Base-by-base conservation (phyloP, 1,140 invertebrate species). In the Mylabris phalerata region DNA sequence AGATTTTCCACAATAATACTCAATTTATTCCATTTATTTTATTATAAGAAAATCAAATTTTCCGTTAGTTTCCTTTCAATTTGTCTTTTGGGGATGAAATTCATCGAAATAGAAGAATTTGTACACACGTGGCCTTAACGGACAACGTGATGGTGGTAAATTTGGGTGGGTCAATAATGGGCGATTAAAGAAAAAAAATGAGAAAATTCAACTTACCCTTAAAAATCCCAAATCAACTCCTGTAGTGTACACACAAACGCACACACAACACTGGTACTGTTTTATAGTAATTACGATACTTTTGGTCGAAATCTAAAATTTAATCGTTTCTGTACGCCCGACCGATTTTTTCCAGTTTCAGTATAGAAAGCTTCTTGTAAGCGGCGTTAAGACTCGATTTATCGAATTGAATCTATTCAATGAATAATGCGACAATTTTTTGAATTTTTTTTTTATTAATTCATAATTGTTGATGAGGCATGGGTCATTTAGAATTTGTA, bases 381-480 rank as follows among this genome's bases (percentile, higher is more conserved):
- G 24, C 25, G 19, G 19, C 19, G 19, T 19, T 19, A 19, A 19
- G 19, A 19, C 19, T 19, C 19, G 19, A 19, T 19, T 40, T 40
- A 10, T 40, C 39, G 39, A 40, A 40, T 40, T 10, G 39, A 40
- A 40, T 40, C 19, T 19, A 19, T 19, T 19, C 19, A 19, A 19
- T 19, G 19, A 19, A 19, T 19, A 19, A 19, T 19, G 19, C 19
- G 32, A 32, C 32, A 5, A 32, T 5, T 32, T 6, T 61, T 50
- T 57, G 48, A 49, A 61, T 51, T 61, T 26, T 43, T 61, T 59
- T 32, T 65, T 67, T 67, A 59, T 60, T 56, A 56, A 55, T 65
- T 62, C 55, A 67, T 62, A 57, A 57, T 57, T 63, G 45, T 66
- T 55, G 69, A 73, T 72, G 67, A 61, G 62, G 67, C 68, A 71